phyloP scores from a whole-genome alignment of 2,797 vertebrate species.

The Serranus cabrilla region DNA sequence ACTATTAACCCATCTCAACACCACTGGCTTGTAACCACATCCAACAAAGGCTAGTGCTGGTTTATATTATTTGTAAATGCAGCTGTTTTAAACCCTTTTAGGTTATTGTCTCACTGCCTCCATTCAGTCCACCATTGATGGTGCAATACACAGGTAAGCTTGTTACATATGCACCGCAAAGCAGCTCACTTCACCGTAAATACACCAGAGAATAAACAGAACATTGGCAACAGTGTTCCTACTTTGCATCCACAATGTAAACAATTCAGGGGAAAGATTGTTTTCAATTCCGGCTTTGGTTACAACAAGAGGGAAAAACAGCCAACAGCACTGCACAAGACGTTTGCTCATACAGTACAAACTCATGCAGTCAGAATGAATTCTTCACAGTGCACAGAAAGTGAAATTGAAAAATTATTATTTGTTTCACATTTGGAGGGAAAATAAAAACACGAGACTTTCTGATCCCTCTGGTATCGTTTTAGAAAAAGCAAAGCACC shows the following conservation, averaged over 20 bases:
- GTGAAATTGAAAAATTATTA: conserved; percentile 27
- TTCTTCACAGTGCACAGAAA: conserved; percentile 1
- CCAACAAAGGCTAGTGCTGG: no score
- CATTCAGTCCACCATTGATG: background rate
- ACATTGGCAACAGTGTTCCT: background rate
- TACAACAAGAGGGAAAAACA: conserved; percentile 7
- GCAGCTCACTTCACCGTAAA: conserved; percentile 5
- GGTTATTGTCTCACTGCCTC: background rate
- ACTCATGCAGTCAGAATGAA: conserved; percentile 9
- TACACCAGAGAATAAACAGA: background rate
- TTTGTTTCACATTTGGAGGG: conserved; percentile 26
- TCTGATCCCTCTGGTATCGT: conserved; percentile 29
- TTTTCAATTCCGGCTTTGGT: conserved; percentile 28
- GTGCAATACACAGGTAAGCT: background rate
- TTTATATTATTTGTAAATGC: conserved; percentile 1
- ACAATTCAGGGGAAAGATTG: background rate
- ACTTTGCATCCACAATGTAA: background rate
- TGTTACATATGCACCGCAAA: background rate
- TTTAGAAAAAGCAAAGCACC: conserved; percentile 17
- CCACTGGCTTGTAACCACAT: background rate
- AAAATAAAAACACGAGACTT: conserved; percentile 18
- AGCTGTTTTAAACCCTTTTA: background rate
- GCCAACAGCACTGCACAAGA: conserved; percentile 3
- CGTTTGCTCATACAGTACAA: background rate
- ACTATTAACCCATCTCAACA: background rate